Evolutionary conservation across 2,113 vertebrate genomes (phyloP).

Genomic region (Dermatemys mawii): DNA sequence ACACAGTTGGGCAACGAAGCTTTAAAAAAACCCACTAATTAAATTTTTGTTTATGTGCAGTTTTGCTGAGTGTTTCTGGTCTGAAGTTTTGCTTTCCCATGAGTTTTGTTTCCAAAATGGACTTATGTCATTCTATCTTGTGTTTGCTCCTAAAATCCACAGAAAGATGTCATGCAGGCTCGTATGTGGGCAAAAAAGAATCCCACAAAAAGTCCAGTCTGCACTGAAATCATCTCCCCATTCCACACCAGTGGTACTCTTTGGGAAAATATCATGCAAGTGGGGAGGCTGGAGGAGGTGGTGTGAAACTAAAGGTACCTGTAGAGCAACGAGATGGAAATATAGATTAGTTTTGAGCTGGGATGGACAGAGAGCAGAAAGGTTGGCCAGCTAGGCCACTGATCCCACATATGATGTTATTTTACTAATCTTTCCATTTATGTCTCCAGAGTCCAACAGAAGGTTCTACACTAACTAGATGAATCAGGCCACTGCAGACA

Average conservation of each 20-base stretch:
- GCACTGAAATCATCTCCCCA: background rate
- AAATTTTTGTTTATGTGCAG: background rate
- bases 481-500: background rate
- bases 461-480: background rate
- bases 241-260: background rate
- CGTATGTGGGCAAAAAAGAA: background rate
- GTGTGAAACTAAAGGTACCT: background rate
- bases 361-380: background rate
- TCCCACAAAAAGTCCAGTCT: background rate
- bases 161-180: background rate
- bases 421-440: background rate
- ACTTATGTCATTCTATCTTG: background rate
- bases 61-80: background rate
- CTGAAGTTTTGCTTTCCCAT: background rate
- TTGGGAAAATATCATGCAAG: background rate
- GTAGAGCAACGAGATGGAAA: background rate
- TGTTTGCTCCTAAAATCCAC: background rate
- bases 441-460: background rate
- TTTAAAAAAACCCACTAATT: background rate
- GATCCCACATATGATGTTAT: background rate
- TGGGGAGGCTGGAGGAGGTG: accelerated
- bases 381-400: background rate
- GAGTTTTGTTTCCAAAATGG: background rate
- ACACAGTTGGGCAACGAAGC: background rate
- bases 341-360: background rate